These are phyloP conservation scores for Agapornis canus DNA, from an alignment of 2,797 vertebrate species.

Conservation along the genomic window DNA sequence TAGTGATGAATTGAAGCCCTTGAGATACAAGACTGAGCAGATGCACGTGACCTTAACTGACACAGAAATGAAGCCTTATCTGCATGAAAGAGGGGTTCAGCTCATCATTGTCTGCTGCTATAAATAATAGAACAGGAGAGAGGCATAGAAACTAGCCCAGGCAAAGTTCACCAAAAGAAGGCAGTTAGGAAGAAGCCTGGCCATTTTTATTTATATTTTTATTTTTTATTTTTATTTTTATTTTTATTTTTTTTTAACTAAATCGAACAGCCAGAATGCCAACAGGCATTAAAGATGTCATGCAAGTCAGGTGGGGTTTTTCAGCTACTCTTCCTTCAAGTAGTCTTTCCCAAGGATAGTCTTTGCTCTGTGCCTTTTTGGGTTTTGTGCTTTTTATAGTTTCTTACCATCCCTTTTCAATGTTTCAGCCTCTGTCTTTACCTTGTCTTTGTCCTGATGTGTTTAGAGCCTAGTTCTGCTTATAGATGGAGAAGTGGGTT, in stretches of 20 bases:
- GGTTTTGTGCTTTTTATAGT: not conserved
- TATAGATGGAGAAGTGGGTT: not conserved
- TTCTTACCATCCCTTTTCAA: not conserved
- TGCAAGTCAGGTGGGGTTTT: fast-evolving
- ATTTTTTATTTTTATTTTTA: not conserved
- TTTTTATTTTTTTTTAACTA: not conserved
- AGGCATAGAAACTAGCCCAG: not conserved
- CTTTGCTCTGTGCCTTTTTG: not conserved
- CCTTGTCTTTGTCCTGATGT: not conserved
- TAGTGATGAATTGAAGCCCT: constrained; percentile 53
- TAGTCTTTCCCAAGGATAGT: not conserved
- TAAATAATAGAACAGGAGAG: not conserved
- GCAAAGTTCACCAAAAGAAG: not conserved
- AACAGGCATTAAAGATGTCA: not conserved
- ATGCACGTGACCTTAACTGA: constrained; percentile 44
- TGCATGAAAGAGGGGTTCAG: constrained; percentile 1
- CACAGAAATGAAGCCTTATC: constrained; percentile 15
- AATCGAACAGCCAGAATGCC: not conserved
- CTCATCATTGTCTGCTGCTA: not conserved
- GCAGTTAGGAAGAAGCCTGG: not conserved
- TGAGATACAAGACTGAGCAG: constrained; percentile 34
- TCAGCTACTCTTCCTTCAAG: not conserved
- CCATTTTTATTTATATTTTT: not conserved
- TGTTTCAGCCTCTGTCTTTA: not conserved
- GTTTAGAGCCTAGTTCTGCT: not conserved